phyloP scores from a whole-genome alignment of 2,113 vertebrate species.

The Naja naja region DNA sequence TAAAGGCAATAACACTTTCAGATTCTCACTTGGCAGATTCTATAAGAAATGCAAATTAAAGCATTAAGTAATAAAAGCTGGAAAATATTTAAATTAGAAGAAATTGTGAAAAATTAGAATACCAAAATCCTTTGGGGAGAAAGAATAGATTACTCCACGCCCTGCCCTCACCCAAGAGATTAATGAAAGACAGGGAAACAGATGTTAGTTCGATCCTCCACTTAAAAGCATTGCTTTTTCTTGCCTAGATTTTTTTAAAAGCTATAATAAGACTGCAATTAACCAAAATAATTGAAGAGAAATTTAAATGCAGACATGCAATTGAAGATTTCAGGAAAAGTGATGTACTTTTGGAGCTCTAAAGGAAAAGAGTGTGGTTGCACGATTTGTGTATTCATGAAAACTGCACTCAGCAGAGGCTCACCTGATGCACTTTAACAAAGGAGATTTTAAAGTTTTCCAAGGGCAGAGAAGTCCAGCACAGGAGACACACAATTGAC shows the following conservation, averaged over 20 bases:
- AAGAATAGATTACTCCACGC: conserved; percentile 15
- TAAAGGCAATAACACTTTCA: conserved; percentile 41
- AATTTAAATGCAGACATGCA: conserved; percentile 32
- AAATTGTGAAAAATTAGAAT: conserved; percentile 33
- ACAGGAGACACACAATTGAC: neutral
- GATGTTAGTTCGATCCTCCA: conserved; percentile 5
- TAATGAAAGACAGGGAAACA: conserved; percentile 37
- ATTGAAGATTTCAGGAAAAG: conserved; percentile 8
- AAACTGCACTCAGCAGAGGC: conserved; percentile 34
- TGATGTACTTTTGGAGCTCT: neutral
- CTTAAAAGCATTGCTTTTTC: conserved; percentile 17
- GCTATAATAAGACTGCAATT: conserved; percentile 25
- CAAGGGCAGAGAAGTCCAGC: conserved; percentile 7
- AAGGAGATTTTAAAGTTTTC: conserved; percentile 27
- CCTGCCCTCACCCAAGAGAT: neutral
- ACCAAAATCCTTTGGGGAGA: conserved; percentile 7
- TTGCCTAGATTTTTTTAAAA: conserved; percentile 39
- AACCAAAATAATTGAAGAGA: conserved; percentile 8
- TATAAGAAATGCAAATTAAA: conserved; percentile 33
- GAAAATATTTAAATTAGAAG: conserved; percentile 36
- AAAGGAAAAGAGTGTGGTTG: conserved; percentile 28
- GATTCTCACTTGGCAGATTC: conserved; percentile 32
- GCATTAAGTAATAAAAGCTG: conserved; percentile 9
- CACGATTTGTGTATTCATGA: conserved; percentile 9
- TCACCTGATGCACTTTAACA: conserved; percentile 18